Conservation (phyloP, 2,797 vertebrate genomes). For the Sphaeramia orbicularis region DNA sequence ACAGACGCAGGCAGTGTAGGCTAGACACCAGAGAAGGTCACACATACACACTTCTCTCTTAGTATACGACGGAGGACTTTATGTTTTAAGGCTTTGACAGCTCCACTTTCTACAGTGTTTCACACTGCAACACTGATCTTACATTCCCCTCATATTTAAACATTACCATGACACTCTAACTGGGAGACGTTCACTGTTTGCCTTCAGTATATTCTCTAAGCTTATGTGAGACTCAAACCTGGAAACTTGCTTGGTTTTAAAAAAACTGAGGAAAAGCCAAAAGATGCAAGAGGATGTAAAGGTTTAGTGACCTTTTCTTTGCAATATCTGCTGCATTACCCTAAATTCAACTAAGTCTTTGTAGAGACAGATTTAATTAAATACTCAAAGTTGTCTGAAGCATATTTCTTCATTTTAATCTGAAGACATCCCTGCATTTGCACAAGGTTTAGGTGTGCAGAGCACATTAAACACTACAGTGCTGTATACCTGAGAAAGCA, state of each 20-base stretch:
- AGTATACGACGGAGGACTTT: conserved; percentile 41
- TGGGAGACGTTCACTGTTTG: conserved; percentile 3
- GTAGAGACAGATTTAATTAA: conserved; percentile 58
- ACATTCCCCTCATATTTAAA: conserved; percentile 21
- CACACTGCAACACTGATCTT: conserved; percentile 13
- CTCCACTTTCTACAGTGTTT: conserved; percentile 32
- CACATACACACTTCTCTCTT: conserved; percentile 44
- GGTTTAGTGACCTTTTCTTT: conserved; percentile 21
- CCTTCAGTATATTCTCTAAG: conserved; percentile 30
- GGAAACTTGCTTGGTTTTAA: conserved; percentile 51
- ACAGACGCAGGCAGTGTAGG: conserved; percentile 57
- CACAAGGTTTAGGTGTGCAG: conserved; percentile 2
- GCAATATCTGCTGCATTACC: conserved; percentile 44
- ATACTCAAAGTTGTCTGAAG: conserved; percentile 33
- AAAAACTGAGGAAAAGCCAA: conserved; percentile 51
- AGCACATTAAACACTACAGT: conserved; percentile 1
- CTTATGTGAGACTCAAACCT: conserved; percentile 41
- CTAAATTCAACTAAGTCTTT: conserved; percentile 34
- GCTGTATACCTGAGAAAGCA: too few relatives aligned
- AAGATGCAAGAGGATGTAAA: conserved; percentile 54
- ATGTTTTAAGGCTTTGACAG: conserved; percentile 51
- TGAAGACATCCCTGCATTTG: conserved; percentile 20
- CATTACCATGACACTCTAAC: conserved; percentile 26
- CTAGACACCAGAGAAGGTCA: conserved; percentile 63
- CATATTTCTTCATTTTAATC: conserved; percentile 34